Base-by-base conservation (phyloP, 2,888 invertebrate species). In the Chromoteleia sp. region DNA sequence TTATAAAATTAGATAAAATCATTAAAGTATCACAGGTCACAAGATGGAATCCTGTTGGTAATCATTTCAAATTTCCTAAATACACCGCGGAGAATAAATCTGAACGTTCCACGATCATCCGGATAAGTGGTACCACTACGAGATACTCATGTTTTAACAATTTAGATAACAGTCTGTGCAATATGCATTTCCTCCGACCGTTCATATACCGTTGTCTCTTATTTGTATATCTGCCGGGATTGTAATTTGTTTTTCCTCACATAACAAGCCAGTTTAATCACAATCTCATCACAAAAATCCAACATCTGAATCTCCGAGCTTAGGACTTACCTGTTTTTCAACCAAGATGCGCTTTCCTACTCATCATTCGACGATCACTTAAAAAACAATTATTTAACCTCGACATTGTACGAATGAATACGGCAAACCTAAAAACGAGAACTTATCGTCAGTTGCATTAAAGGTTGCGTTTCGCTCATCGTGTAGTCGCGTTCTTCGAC, bases 161-260 rank as follows among this genome's bases (percentile, higher is more conserved):
- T 74, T 79, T 74, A 74, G 73, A 79, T 79, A 79, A 79, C 78
- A 59, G 73, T 71, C 58, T 56, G 67, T 68, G 73, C 67, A 74
- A 73, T 71, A 67, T 63, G 73, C 71, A 73, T 73, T 79, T 79
- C 70, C 67, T 71, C 65, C 30, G 21, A 43, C 39, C 48, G 45
- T 79, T 73, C 58, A 14, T 52, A 79, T 73, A 79, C 78, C 78
- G 78, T 73, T 73, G 73, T 50, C 52, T 41, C 68, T 67, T 67
- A 74, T 79, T 79, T 79, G 73, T 79, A 59, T 73, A 70, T 61
- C 65, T 67, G 52, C 59, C 59, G 29, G 30, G 71, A 56, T 77
- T 45, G 71, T 67, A 65, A 73, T 73, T 79, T 67, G 65, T 79
- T 79, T 79, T 79, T 73, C 59, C 45, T 45, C 65, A 15, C 63